phyloP scores from a whole-genome alignment of 2,888 invertebrate species.

The Nipponacmea schrenckii region DNA sequence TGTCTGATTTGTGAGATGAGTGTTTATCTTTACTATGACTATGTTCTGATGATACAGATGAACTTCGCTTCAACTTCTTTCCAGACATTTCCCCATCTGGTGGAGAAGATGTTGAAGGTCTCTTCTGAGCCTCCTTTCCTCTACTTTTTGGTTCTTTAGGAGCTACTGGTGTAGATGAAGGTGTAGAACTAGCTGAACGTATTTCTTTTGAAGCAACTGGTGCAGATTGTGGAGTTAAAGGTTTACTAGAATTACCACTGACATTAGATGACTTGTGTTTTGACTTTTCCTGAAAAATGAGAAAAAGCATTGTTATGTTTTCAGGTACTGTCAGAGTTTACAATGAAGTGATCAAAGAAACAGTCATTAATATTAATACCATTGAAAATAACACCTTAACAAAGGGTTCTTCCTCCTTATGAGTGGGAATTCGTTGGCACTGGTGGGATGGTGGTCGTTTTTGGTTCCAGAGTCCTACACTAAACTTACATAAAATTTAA shows the following conservation, averaged over 20 bases:
- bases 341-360: too few species aligned
- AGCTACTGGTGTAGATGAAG: conserved; percentile 18
- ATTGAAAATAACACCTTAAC: too few species aligned
- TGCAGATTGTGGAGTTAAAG: conserved; percentile 8
- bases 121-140: conserved; percentile 18
- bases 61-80: conserved; percentile 38
- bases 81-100: conserved; percentile 20
- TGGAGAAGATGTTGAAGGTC: conserved; percentile 20
- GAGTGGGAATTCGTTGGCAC: too few species aligned
- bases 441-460: too few species aligned
- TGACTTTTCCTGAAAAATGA: conserved; percentile 27
- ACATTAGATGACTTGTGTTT: conserved; percentile 15
- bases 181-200: conserved; percentile 19
- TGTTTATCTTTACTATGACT: conserved; percentile 27
- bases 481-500: too few species aligned
- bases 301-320: neutral
- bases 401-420: too few species aligned
- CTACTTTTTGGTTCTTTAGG: conserved; percentile 21
- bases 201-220: conserved; percentile 22
- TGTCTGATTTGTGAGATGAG: conserved; percentile 21
- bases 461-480: too few species aligned
- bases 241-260: neutral
- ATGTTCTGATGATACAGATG: conserved; percentile 15
- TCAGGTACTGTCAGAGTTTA: too few species aligned
- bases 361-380: too few species aligned